Percentiles rank a stretch among this genome's conserved stretches.
Conservation (phyloP, 2,888 invertebrate genomes). For the Strigamia transsilvanica region DNA sequence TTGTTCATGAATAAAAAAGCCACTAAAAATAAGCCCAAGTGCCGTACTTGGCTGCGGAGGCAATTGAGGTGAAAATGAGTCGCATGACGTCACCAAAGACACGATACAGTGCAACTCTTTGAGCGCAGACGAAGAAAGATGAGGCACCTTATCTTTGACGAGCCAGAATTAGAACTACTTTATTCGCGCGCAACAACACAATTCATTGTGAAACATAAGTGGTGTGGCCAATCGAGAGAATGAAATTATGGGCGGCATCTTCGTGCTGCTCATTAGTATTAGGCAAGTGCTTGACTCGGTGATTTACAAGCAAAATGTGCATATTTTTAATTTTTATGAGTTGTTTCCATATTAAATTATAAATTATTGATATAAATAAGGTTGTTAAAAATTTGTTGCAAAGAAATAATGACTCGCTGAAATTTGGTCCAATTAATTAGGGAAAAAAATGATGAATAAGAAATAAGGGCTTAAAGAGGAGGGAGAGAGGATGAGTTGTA, state of each 20-base stretch:
- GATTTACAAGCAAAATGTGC: not conserved
- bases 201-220: slow-evolving; percentile 18
- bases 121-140: not conserved
- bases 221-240: slow-evolving; percentile 17
- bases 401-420: not conserved
- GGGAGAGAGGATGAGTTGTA: not conserved
- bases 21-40: not conserved
- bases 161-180: slow-evolving; percentile 35
- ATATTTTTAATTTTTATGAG: slow-evolving; percentile 34
- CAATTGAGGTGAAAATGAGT: slow-evolving; percentile 28
- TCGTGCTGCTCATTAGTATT: slow-evolving; percentile 32
- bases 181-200: slow-evolving; percentile 30
- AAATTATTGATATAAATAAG: slow-evolving; percentile 8
- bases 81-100: not conserved
- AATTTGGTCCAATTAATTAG: not conserved
- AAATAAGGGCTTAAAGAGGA: not conserved
- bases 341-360: not conserved
- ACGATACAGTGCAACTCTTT: slow-evolving; percentile 14
- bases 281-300: not conserved
- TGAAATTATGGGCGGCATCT: slow-evolving; percentile 20
- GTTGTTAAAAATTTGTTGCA: not conserved
- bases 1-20: not conserved
- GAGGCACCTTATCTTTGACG: not conserved
- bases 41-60: slow-evolving; percentile 1
- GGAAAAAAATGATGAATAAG: not conserved